Conservation (phyloP, 2,113 vertebrate genomes). For the Dicentrarchus labrax region DNA sequence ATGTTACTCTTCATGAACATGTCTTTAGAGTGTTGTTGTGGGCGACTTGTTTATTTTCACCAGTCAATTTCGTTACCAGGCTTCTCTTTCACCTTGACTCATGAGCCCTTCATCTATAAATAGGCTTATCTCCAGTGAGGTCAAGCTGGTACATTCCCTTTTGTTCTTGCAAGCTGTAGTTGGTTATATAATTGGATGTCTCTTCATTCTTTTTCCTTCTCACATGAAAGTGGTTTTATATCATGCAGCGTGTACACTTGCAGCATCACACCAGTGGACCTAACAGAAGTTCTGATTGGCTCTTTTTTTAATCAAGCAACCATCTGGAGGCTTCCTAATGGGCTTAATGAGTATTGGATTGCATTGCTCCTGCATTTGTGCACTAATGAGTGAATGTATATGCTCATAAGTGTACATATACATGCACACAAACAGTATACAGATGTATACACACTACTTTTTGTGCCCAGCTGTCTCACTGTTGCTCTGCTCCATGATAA, state of each 20-base stretch:
- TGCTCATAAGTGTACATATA: constrained; percentile 13
- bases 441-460: background rate
- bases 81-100: constrained; percentile 40
- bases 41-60: constrained; percentile 1
- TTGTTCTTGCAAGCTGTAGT: constrained; percentile 26
- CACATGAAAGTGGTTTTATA: constrained; percentile 49
- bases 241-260: constrained; percentile 25
- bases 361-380: constrained; percentile 31
- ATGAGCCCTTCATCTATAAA: constrained; percentile 47
- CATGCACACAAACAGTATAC: background rate
- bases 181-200: constrained; percentile 62
- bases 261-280: constrained; percentile 28
- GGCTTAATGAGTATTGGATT: constrained; percentile 40
- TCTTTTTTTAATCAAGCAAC: constrained; percentile 52
- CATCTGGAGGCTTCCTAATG: constrained; percentile 57
- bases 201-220: constrained; percentile 22
- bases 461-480: background rate
- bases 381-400: constrained; percentile 23
- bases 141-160: constrained; percentile 36
- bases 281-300: constrained; percentile 37
- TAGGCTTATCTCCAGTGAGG: constrained; percentile 34
- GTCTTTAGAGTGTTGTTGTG: background rate
- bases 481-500: background rate
- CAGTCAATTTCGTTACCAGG: constrained; percentile 4
- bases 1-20: background rate